Evolutionary conservation across 2,113 vertebrate genomes (phyloP).

Genomic region (Onychostruthus taczanowskii): DNA sequence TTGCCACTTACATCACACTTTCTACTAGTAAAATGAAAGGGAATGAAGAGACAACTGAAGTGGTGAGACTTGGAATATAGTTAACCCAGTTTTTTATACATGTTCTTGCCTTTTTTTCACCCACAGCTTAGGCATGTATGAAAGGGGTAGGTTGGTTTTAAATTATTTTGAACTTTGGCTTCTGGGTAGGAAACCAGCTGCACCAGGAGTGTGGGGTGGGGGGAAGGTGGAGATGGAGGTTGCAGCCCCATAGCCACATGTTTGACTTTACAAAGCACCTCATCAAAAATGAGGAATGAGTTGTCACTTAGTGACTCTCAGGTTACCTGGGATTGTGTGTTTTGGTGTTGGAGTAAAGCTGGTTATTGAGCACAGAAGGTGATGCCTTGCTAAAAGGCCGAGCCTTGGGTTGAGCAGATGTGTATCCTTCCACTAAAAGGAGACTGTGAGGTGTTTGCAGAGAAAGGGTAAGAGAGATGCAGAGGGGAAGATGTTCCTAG

Average conservation of each 20-base stretch:
- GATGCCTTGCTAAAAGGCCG: background rate
- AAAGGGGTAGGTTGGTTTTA: background rate
- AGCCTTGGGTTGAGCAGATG: background rate
- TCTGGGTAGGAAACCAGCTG: background rate
- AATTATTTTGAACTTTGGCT: background rate
- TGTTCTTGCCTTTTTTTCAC: background rate
- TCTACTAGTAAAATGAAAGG: conserved; percentile 20
- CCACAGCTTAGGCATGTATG: background rate
- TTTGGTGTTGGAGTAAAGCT: background rate
- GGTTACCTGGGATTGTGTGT: background rate
- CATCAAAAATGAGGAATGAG: background rate
- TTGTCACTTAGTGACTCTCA: background rate
- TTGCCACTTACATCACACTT: conserved; percentile 39
- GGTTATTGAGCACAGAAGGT: background rate
- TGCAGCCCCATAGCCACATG: rapidly evolving
- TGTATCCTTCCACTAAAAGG: background rate
- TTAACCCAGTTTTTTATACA: background rate
- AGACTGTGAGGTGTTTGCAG: background rate
- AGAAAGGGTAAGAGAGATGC: background rate
- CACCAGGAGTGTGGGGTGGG: background rate
- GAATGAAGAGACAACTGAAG: background rate
- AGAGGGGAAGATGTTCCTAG: background rate
- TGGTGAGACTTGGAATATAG: conserved; percentile 6
- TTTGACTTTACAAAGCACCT: background rate
- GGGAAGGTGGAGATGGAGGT: background rate